phyloP scores from a whole-genome alignment of 2,888 invertebrate species.

The Drosophila bunnanda region DNA sequence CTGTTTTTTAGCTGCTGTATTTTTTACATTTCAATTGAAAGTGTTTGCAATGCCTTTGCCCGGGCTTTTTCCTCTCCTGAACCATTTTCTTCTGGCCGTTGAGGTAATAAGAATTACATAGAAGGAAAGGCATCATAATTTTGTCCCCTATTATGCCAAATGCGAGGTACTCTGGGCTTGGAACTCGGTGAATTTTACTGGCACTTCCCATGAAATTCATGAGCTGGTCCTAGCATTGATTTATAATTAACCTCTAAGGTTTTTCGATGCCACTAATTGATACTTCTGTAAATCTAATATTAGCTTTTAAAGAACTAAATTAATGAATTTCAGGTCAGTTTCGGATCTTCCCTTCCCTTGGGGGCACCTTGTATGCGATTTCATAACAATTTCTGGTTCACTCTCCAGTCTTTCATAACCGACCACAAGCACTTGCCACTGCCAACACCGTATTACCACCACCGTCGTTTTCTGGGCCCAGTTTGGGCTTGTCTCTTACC shows the following conservation, averaged over 20 bases:
- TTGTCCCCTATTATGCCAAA: constrained; percentile 22
- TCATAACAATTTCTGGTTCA: constrained; percentile 30
- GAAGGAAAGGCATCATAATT: constrained; percentile 22
- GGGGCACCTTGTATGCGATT: constrained; percentile 19
- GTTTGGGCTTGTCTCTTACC: constrained; percentile 44
- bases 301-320: not conserved
- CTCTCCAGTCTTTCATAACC: constrained; percentile 39
- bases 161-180: constrained; percentile 10
- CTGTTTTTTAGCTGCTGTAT: constrained; percentile 1
- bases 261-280: not conserved
- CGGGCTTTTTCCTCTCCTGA: constrained; percentile 13
- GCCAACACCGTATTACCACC: constrained; percentile 11
- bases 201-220: not conserved
- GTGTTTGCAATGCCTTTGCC: constrained; percentile 41
- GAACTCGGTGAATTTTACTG: not conserved
- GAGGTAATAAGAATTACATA: constrained; percentile 66
- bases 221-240: not conserved
- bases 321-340: not conserved
- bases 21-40: constrained; percentile 33
- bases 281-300: not conserved
- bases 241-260: not conserved
- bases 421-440: constrained; percentile 34
- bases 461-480: constrained; percentile 31
- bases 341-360: not conserved
- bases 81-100: constrained; percentile 18